Conservation (phyloP, 2,797 vertebrate genomes). For the Sebastes taczanowskii region DNA sequence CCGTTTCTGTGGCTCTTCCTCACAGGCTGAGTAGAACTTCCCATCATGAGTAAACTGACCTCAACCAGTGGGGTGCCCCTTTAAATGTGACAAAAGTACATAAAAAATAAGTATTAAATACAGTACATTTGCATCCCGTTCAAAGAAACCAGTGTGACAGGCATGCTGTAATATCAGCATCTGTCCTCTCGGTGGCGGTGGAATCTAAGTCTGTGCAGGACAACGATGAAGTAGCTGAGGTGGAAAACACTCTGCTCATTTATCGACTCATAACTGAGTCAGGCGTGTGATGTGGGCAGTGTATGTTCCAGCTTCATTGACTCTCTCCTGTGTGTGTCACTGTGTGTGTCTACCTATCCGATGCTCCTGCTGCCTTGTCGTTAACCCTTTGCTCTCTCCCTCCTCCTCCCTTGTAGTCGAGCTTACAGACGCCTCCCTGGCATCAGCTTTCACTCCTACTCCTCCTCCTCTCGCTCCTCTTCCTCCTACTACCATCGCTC, state of each 20-base stretch:
- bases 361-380: slow-evolving; percentile 51
- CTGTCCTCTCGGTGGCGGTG: slow-evolving; percentile 61
- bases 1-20: background rate
- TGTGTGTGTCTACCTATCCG: slow-evolving; percentile 17
- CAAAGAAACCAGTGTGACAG: background rate
- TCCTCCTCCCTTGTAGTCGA: slow-evolving; percentile 81
- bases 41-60: background rate
- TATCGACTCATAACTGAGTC: background rate
- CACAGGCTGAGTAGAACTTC: background rate
- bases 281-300: background rate
- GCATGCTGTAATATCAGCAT: slow-evolving; percentile 9
- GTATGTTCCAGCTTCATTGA: slow-evolving; percentile 2
- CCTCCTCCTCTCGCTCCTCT: slow-evolving; percentile 70
- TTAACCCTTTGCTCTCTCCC: slow-evolving; percentile 81
- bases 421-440: slow-evolving; percentile 74
- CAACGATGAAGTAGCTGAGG: background rate
- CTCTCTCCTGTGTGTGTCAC: slow-evolving; percentile 6
- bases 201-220: background rate
- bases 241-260: background rate
- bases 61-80: background rate
- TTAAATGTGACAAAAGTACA: background rate
- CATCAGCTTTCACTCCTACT: slow-evolving; percentile 80
- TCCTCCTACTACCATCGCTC: slow-evolving; percentile 77
- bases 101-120: background rate
- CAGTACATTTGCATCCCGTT: background rate